Evolutionary conservation across 2,113 vertebrate genomes (phyloP), one percentile per base, ranked within the genome.

Genomic region (Callorhinus ursinus): DNA sequence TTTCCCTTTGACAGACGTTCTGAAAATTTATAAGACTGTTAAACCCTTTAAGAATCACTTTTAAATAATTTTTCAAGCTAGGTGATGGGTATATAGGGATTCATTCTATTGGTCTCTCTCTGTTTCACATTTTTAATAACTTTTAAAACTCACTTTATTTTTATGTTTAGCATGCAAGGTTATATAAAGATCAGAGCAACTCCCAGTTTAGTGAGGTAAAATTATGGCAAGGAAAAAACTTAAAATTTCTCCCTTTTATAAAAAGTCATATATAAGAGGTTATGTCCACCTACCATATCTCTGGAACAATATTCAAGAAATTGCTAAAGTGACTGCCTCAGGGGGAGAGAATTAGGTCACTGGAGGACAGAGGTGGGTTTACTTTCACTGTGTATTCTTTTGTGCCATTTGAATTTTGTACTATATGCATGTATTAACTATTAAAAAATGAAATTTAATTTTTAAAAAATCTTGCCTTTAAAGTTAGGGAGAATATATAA

Each of bases 31-130:
- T 14, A 79, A 71, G 26, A 86, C 6, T 59, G 51, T 57, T 81
- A 82, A 91, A 55, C 6, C 28, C 46, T 84, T 63, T 90, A 63
- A 93, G 90, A 88, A 72, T 51, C 21, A 79, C 28, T 79, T 89
- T 82, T 46, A 95, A 96, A 53, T 95, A 76, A 92, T 72, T 19
- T 92, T 85, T 90, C 33, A 89, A 19, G 72, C n/a, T 91, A 59
- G 4, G 9, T 77, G 36, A 77, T 93, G 72, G 39, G 13, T 11
- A 91, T 49, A 39, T 19, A 53, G 24, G 19, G 4, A 1, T 74
- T 92, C 57, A 90, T 85, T 65, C 19, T 77, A 46, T 74, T 92
- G 5, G 19, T 76, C 10, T 82, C 33, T 82, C 9, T 80, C 15
- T 67, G 36, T 88, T 96, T 65, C 74, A 83, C 16, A 53, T 59